Evolutionary conservation across 2,113 vertebrate species (phyloP), one percentile per base, ranked within the genome.

Genomic region (Elaphurus davidianus): DNA sequence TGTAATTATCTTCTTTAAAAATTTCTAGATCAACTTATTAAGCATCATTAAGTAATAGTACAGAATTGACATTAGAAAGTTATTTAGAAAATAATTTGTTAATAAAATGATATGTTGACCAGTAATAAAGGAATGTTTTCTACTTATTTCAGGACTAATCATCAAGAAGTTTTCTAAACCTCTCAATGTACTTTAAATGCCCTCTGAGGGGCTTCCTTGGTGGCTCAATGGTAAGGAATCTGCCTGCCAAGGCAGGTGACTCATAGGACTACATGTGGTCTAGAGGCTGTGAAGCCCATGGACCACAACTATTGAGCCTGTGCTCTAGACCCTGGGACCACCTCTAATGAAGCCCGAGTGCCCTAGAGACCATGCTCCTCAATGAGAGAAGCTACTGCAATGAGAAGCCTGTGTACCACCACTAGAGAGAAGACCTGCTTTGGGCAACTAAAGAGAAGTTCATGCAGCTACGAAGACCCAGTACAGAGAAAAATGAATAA

Each of bases 1-100:
- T 98, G 98, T 95, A 95, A 97, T 98, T 98, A n/a, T 60, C 83
- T 21, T 52, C 13, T 23, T 54, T 14, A 36, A 27, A 36, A 16
- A 16, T 59, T 17, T 59, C 54, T 85, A 59, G 82, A 3, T 28
- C 54, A 28, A 36, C n/a, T 16, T 40, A 59, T 59, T 59, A 40
- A 40, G 10, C 8, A 27, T 84, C 82, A 57, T 84, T 55, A 83
- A 14, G n/a, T 55, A 57, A 85, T 43, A 60, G 14, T 45, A 11
- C 10, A 60, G 36, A 55, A n/a, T 28, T 60, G 36, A 60, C 11
- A 17, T 85, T 19, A 40, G 60, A 57, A 43, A 30, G 15, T 19
- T 59, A 30, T 60, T 85, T 76, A 43, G 40, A 85, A 84, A 85
- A 30, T 59, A 10, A 85, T 60, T 85, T 59, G 9, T 59, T 52